A percentile compares a stretch with the other conserved stretches of the same genome.
These are phyloP conservation scores for Linepithema humile DNA, from an alignment of 1,140 invertebrate genomes.

Conservation along the genomic window DNA sequence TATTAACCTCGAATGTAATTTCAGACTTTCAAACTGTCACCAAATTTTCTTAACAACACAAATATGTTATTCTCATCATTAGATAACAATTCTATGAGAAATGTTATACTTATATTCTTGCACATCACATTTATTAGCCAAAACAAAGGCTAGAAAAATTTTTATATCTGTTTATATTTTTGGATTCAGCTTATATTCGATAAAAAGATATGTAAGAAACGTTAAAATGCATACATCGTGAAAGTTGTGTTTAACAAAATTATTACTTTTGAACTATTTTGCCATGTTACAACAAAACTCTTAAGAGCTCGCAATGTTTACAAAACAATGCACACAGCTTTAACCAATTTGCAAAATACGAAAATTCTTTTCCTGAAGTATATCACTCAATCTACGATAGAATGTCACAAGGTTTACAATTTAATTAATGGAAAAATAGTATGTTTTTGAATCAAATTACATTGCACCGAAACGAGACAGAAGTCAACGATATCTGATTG, in stretches of 20 bases:
- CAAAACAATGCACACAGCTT: background rate
- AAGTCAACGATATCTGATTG: background rate
- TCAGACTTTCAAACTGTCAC: background rate
- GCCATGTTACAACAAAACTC: background rate
- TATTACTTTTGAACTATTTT: background rate
- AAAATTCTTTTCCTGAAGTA: background rate
- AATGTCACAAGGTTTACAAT: background rate
- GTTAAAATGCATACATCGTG: background rate
- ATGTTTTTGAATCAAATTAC: background rate
- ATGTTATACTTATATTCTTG: background rate
- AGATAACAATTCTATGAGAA: background rate
- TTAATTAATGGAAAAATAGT: background rate
- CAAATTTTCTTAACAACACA: background rate
- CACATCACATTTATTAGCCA: background rate
- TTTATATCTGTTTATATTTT: background rate
- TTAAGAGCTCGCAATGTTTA: background rate
- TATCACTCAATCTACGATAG: background rate
- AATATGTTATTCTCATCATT: background rate
- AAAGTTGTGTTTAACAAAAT: background rate
- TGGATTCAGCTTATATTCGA: no score
- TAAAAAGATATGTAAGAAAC: background rate
- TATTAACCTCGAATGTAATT: background rate
- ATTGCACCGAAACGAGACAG: background rate
- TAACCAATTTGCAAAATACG: background rate
- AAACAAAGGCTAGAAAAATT: background rate